Conservation (phyloP, 2,797 vertebrate species). For the Momotus momota region DNA sequence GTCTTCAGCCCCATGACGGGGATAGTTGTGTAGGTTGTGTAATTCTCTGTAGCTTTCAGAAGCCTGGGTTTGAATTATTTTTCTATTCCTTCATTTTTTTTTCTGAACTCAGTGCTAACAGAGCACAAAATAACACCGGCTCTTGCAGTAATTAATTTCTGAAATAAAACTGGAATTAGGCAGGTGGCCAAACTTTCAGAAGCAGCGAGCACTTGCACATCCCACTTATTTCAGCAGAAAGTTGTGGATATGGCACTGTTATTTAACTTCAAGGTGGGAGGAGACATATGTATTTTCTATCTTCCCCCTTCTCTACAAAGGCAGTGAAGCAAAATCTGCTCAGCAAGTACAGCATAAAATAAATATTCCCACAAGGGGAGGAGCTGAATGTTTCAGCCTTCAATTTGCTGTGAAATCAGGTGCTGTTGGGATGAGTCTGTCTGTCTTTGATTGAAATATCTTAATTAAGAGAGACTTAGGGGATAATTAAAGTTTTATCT, state of each 20-base stretch:
- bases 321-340: conserved; percentile 55
- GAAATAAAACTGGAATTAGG: neutral
- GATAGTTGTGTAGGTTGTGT: neutral
- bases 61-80: neutral
- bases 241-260: conserved; percentile 47
- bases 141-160: conserved; percentile 7
- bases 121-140: neutral
- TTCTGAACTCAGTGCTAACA: neutral
- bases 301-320: conserved; percentile 14
- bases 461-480: conserved; percentile 65
- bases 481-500: conserved; percentile 64
- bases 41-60: neutral
- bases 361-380: conserved; percentile 63
- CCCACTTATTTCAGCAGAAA: conserved; percentile 38
- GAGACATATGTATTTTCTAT: conserved; percentile 33
- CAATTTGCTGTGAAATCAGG: conserved; percentile 56
- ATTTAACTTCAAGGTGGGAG: conserved; percentile 60
- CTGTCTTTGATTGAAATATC: conserved; percentile 37
- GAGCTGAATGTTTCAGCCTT: conserved; percentile 55
- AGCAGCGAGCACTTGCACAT: conserved; percentile 20
- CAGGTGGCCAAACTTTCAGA: conserved; percentile 31
- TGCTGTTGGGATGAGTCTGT: conserved; percentile 58
- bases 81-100: neutral
- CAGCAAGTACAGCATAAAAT: conserved; percentile 48
- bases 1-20: neutral